Base-by-base conservation (phyloP, 1,140 invertebrate genomes). In the Mycetomoellerius zeteki region DNA sequence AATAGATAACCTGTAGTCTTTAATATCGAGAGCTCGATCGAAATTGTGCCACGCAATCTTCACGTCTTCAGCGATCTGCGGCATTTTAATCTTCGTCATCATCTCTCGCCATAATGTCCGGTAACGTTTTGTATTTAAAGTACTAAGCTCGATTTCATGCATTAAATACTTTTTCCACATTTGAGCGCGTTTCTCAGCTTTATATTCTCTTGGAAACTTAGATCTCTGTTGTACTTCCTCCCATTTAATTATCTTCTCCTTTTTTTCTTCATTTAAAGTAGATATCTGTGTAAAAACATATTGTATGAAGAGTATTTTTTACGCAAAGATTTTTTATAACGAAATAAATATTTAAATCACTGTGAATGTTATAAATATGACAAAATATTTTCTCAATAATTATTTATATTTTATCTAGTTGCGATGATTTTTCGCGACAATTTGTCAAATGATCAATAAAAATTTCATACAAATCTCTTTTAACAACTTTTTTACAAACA, bases 1-100 rank as follows among this genome's bases (percentile, higher is more conserved):
- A n/a, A n/a, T n/a, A n/a, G 24, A 12, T 56, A n/a, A 93, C 94
- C 94, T 93, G 76, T 93, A 92, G 77, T 94, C 88, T 86, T 94
- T 94, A 76, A 93, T 90, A 71, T 95, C 94, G 27, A 95, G 24
- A 10, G 90, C 88, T n/a, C 91, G 93, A 24, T 95, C 92, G 56
- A 95, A 94, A 16, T 90, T 92, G n/a, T 88, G 92, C 87, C 90
- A 92, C 0, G 86, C 88, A 8, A 92, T 87, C 52, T 92, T 87
- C 2, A 95, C 33, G 21, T 93, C 89, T 60, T 92, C 88, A 30
- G 62, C 88, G 7, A 94, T 91, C 10, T 82, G 30, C 5, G 91
- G 92, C 78, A 94, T 89, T 81, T 92, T 92, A 6, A 93, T 50
- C 4, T 76, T 80, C 37, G 88, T 91, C 85, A 94, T 87, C 69